Evolutionary conservation across 2,888 invertebrate species (phyloP).

Genomic region (Cetonia aurata): DNA sequence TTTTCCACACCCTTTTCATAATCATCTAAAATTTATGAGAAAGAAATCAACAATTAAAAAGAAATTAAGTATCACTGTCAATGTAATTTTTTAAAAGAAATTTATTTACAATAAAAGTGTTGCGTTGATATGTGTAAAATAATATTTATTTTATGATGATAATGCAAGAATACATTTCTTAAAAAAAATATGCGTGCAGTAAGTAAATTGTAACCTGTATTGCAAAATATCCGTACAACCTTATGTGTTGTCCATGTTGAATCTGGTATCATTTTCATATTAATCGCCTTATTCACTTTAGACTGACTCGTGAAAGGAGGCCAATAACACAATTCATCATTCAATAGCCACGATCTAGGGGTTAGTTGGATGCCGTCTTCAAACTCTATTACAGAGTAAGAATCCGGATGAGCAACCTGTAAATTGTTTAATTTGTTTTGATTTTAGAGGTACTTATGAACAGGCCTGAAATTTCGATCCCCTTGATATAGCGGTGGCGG

Average conservation of each 20-base stretch:
- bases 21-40: too few relatives aligned
- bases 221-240: constrained; percentile 6
- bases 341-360: neutral
- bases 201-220: neutral
- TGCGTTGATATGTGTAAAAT: too few relatives aligned
- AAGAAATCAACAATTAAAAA: too few relatives aligned
- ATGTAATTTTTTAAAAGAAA: too few relatives aligned
- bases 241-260: constrained; percentile 5
- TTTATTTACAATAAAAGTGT: too few relatives aligned
- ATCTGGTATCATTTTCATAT: neutral
- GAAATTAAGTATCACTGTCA: too few relatives aligned
- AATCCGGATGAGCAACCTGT: too few relatives aligned
- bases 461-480: too few relatives aligned
- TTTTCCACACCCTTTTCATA: too few relatives aligned
- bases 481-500: too few relatives aligned
- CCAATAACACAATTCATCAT: constrained; percentile 5
- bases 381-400: constrained; percentile 1
- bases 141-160: neutral
- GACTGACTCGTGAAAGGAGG: constrained; percentile 2
- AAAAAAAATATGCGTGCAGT: neutral
- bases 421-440: too few relatives aligned
- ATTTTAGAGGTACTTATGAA: too few relatives aligned
- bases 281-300: neutral
- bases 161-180: constrained; percentile 3
- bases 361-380: constrained; percentile 2